Conservation (phyloP, 2,888 invertebrate genomes). For the Eilema caniola region DNA sequence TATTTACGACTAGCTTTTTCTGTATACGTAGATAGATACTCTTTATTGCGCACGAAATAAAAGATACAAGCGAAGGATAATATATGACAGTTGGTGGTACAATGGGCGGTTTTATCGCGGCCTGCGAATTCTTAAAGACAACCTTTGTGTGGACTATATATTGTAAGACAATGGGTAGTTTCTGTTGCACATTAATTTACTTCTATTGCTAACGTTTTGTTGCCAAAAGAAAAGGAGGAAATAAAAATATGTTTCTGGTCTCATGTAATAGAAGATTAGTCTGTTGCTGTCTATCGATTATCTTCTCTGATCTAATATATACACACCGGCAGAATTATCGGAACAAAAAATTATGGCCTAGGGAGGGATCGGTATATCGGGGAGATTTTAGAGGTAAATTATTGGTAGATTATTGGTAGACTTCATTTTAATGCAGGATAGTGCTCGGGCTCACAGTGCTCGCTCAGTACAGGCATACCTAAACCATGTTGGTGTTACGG, state of each 20-base stretch:
- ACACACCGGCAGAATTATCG: too few species aligned
- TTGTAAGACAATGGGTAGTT: conserved; percentile 2
- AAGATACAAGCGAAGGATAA: conserved; percentile 1
- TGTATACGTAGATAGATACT: not conserved
- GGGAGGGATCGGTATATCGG: too few species aligned
- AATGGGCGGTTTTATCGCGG: conserved; percentile 2
- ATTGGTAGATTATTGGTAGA: too few species aligned
- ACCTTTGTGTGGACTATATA: conserved; percentile 4
- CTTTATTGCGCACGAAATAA: conserved; percentile 4
- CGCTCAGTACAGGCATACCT: too few species aligned
- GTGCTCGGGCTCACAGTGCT: too few species aligned
- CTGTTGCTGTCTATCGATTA: too few species aligned
- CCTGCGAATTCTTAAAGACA: conserved; percentile 3
- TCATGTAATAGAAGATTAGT: too few species aligned
- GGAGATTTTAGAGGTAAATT: too few species aligned
- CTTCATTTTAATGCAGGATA: too few species aligned
- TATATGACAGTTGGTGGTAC: not conserved
- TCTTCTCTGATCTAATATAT: too few species aligned
- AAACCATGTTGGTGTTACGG: too few species aligned
- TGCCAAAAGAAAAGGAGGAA: not conserved
- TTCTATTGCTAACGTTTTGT: not conserved
- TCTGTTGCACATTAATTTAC: not conserved
- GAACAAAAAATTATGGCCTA: too few species aligned
- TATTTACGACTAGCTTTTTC: conserved; percentile 2
- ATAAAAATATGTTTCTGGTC: not conserved